These are phyloP conservation scores for Drosophila bocqueti DNA, from an alignment of 1,140 invertebrate species.

Conservation along the genomic window DNA sequence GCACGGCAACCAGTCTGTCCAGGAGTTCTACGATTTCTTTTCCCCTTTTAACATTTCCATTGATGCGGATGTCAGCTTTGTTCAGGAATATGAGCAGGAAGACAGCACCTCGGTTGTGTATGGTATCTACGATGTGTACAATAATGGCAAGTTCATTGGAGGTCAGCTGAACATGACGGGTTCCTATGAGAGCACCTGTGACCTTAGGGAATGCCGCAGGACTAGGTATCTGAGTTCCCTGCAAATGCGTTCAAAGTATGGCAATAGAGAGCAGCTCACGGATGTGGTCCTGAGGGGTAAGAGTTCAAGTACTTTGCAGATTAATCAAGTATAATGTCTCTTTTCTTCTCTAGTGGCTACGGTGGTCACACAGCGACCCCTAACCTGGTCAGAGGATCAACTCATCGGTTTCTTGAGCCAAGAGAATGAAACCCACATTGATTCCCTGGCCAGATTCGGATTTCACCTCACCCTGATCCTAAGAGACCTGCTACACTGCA, in stretches of 20 bases:
- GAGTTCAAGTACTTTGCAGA: not conserved
- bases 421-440: slow-evolving; percentile 61
- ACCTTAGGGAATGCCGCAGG: slow-evolving; percentile 14
- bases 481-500: slow-evolving; percentile 57
- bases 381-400: slow-evolving; percentile 35
- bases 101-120: slow-evolving; percentile 15
- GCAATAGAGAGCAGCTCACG: slow-evolving; percentile 60
- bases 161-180: slow-evolving; percentile 71
- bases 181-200: slow-evolving; percentile 59
- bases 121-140: slow-evolving; percentile 72
- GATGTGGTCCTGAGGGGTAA: slow-evolving; percentile 64
- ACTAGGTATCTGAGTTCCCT: slow-evolving; percentile 55
- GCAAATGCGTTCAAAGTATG: slow-evolving; percentile 57
- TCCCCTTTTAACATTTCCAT: slow-evolving; percentile 63
- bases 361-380: slow-evolving; percentile 62
- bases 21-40: slow-evolving; percentile 47
- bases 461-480: slow-evolving; percentile 58
- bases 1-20: slow-evolving; percentile 36
- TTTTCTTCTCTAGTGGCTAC: slow-evolving; percentile 46
- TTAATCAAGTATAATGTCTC: rapidly evolving
- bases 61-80: slow-evolving; percentile 68
- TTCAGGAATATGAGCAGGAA: not conserved
- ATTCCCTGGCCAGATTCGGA: slow-evolving; percentile 62
- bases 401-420: slow-evolving; percentile 45
- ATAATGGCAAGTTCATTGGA: slow-evolving; percentile 73